Percentiles rank a stretch among this genome's conserved stretches.
Evolutionary conservation across 2,797 vertebrate genomes (phyloP).

Genomic region (Pygocentrus nattereri): DNA sequence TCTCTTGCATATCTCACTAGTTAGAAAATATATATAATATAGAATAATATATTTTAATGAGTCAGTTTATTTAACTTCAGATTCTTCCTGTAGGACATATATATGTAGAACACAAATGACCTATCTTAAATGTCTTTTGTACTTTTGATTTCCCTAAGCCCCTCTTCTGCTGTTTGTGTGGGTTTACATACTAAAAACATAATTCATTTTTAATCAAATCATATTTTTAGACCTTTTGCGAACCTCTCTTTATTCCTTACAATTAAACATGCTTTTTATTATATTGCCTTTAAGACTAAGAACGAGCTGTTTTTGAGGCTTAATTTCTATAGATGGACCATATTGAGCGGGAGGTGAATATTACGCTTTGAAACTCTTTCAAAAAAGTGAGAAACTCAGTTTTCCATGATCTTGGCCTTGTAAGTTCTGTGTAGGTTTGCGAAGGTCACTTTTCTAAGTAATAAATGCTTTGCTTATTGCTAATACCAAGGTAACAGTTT

Average conservation of each 20-base stretch:
- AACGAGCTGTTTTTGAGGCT: not conserved
- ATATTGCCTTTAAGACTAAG: too few species aligned
- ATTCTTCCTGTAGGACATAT: too few species aligned
- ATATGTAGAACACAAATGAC: not conserved
- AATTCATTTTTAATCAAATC: too few species aligned
- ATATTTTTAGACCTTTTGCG: not conserved
- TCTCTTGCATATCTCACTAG: not conserved
- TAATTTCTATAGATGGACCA: not conserved
- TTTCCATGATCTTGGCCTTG: not conserved
- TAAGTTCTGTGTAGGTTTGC: not conserved
- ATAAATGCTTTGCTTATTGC: slow-evolving; percentile 1
- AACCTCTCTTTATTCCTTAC: not conserved
- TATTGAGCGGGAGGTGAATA: not conserved
- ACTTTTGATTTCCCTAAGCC: too few species aligned
- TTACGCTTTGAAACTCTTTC: not conserved
- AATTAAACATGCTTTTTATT: not conserved
- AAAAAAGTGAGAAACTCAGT: not conserved
- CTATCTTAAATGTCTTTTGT: not conserved
- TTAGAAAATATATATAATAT: not conserved
- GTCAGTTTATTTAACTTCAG: not conserved
- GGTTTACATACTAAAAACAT: too few species aligned
- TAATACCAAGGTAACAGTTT: not conserved
- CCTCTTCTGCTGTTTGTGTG: too few species aligned
- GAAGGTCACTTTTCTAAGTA: not conserved
- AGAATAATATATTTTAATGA: not conserved